A percentile compares a stretch with the other conserved stretches of the same genome.
phyloP scores from a whole-genome alignment of 2,113 vertebrate genomes.

The Nothocercus nigrocapillus region DNA sequence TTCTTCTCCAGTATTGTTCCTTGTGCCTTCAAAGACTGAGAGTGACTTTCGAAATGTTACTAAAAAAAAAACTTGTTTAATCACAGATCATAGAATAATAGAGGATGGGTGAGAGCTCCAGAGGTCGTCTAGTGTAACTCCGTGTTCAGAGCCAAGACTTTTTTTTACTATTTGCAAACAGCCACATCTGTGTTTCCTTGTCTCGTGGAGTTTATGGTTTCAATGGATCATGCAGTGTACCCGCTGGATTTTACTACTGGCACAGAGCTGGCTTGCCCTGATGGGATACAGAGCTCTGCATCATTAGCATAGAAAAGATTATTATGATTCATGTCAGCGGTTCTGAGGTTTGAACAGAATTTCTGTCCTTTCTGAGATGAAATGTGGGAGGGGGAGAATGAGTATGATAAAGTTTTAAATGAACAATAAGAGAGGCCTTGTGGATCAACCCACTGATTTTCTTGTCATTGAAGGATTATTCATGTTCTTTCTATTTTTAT shows the following conservation, averaged over 20 bases:
- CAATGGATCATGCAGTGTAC: background rate
- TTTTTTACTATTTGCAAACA: background rate
- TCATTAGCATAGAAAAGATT: background rate
- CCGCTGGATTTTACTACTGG: background rate
- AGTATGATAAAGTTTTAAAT: background rate
- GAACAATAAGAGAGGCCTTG: background rate
- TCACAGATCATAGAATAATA: background rate
- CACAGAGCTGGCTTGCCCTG: background rate
- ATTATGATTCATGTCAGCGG: background rate
- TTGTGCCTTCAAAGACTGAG: background rate
- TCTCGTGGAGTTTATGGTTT: background rate
- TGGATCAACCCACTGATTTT: background rate
- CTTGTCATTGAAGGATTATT: background rate
- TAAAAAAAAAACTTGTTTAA: background rate
- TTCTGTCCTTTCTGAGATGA: background rate
- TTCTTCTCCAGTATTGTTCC: background rate
- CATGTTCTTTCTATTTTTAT: background rate
- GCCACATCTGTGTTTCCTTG: rapidly evolving
- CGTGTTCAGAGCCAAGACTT: background rate
- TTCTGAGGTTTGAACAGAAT: background rate
- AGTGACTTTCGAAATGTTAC: background rate
- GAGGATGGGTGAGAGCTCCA: background rate
- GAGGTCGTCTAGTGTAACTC: background rate
- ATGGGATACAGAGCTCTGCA: background rate
- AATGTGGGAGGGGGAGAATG: background rate